Percentiles rank a stretch among this genome's conserved stretches.
Evolutionary conservation across 2,113 vertebrate species (phyloP).

Genomic region (Catharus bicknelli): DNA sequence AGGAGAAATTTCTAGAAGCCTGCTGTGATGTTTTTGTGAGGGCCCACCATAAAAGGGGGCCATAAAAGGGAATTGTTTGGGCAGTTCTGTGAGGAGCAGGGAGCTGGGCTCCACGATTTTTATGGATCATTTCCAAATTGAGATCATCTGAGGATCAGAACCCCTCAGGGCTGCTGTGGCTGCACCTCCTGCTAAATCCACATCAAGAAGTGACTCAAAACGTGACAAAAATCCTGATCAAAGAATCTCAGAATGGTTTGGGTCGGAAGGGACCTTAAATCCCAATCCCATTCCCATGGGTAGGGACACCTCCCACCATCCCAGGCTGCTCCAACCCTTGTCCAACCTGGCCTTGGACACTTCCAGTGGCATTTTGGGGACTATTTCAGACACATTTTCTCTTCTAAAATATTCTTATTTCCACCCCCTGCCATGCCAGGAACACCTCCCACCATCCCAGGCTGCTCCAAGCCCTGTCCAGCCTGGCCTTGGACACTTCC

Average conservation of each 20-base stretch:
- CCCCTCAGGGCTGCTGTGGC: neutral
- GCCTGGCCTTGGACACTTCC: no score
- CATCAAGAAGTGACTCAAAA: fast-evolving
- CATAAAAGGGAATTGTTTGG: neutral
- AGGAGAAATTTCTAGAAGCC: neutral
- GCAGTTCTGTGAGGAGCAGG: neutral
- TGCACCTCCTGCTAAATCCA: neutral
- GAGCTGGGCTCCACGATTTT: neutral
- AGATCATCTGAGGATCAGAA: neutral
- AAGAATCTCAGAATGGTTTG: neutral
- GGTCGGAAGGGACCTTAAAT: neutral
- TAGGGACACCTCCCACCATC: no score
- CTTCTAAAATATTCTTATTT: no score
- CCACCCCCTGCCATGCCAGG: no score
- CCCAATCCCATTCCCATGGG: neutral
- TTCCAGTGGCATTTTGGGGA: no score
- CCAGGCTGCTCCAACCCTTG: no score
- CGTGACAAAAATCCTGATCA: neutral
- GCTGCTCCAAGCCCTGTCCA: no score
- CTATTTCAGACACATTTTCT: no score
- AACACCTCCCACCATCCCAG: no score
- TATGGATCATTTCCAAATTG: neutral
- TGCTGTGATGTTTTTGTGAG: neutral
- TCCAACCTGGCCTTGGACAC: no score
- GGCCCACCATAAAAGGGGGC: neutral